Evolutionary conservation across 2,797 vertebrate genomes (phyloP).

Genomic region (Manis crassicaudata): DNA sequence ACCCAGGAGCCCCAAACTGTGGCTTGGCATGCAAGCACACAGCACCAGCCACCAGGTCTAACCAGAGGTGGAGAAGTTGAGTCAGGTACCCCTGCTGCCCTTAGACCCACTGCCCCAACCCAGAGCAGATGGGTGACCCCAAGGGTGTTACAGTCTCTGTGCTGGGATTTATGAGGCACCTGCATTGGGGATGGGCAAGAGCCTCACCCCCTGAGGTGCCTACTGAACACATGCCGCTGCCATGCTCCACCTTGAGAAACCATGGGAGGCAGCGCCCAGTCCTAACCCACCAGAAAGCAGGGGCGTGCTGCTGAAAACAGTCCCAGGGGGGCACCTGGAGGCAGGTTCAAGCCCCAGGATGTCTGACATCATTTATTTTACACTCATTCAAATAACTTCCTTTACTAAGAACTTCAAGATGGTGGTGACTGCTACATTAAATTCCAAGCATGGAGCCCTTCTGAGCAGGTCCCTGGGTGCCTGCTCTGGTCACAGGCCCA

Average conservation of each 20-base stretch:
- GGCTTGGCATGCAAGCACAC: neutral
- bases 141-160: neutral
- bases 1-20: accelerated
- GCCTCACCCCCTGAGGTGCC: accelerated
- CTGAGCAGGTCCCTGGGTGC: neutral
- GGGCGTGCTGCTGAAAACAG: neutral
- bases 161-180: neutral
- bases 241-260: neutral
- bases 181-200: neutral
- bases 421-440: too few species aligned
- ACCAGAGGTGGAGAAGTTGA: neutral
- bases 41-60: too few species aligned
- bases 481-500: neutral
- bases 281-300: too few species aligned
- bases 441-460: neutral
- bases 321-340: too few species aligned
- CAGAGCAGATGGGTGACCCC: neutral
- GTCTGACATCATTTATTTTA: neutral
- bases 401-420: neutral
- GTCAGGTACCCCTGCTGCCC: neutral
- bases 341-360: neutral
- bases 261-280: accelerated
- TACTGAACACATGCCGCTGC: neutral
- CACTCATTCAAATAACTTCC: neutral
- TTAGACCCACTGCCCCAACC: neutral